Evolutionary conservation across 64 coral and sea anemone species (phyloP).

Genomic region (Actinia tenebrosa): DNA sequence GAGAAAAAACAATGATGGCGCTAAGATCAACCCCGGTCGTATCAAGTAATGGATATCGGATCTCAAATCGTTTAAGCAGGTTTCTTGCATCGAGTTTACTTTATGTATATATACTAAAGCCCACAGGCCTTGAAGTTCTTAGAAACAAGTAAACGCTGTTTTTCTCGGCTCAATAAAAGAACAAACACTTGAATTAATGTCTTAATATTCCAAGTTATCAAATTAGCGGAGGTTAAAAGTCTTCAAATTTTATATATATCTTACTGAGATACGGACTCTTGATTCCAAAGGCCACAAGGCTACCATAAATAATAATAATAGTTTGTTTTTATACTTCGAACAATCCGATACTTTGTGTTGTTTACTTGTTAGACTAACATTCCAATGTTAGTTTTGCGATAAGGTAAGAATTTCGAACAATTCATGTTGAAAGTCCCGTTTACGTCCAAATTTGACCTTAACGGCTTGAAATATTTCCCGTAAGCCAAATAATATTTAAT

Average conservation of each 20-base stretch:
- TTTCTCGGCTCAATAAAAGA: neutral
- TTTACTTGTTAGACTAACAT: neutral
- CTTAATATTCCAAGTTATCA: neutral
- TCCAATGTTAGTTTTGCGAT: neutral
- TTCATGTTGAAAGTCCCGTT: neutral
- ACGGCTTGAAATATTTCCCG: neutral
- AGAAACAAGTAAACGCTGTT: neutral
- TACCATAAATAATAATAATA: neutral
- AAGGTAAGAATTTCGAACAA: slow-evolving; percentile 1
- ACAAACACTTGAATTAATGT: neutral
- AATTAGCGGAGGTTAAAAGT: neutral
- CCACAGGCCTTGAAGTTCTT: neutral
- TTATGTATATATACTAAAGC: neutral
- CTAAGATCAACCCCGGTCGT: neutral
- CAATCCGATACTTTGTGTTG: neutral
- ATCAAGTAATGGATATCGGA: neutral
- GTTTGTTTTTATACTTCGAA: neutral
- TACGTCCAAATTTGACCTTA: neutral
- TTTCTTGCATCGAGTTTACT: neutral
- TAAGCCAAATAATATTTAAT: slow-evolving; percentile 4
- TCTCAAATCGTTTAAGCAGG: slow-evolving; percentile 15
- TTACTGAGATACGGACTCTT: neutral
- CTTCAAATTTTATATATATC: neutral
- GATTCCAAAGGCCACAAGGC: neutral
- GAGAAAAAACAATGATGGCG: neutral